Percentiles rank a stretch among this genome's conserved stretches.
Evolutionary conservation across 2,113 vertebrate genomes (phyloP).

Genomic region (Cavia aperea): DNA sequence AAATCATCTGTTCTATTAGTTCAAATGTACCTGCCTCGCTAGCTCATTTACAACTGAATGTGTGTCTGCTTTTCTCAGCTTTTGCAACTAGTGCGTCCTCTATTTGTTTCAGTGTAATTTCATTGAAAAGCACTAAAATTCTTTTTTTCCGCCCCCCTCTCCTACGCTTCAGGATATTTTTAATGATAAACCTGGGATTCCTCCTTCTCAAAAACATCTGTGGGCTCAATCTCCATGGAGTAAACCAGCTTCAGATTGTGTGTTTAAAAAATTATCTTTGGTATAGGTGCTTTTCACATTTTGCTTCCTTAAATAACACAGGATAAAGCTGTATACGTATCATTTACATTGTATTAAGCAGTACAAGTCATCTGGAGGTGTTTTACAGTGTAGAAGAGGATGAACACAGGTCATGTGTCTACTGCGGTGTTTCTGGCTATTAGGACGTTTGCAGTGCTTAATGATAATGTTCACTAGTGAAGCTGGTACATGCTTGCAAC

Average conservation of each 20-base stretch:
- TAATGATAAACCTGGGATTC: background rate
- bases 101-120: conserved; percentile 12
- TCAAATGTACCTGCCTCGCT: conserved; percentile 53
- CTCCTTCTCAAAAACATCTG: background rate
- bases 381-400: background rate
- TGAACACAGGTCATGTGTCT: too few relatives aligned
- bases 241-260: background rate
- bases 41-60: conserved; percentile 40
- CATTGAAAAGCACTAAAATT: background rate
- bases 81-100: background rate
- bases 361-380: background rate
- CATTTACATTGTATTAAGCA: background rate
- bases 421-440: background rate
- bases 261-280: background rate
- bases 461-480: background rate
- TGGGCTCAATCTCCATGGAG: too few relatives aligned
- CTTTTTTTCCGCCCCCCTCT: too few relatives aligned
- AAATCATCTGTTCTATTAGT: conserved; percentile 62
- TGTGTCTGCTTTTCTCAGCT: background rate
- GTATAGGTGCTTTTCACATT: background rate
- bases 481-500: background rate
- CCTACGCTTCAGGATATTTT: background rate
- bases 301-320: background rate
- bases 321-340: background rate
- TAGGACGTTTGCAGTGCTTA: background rate